Base-by-base conservation (phyloP, 2,888 invertebrate species). In the Busseola fusca region DNA sequence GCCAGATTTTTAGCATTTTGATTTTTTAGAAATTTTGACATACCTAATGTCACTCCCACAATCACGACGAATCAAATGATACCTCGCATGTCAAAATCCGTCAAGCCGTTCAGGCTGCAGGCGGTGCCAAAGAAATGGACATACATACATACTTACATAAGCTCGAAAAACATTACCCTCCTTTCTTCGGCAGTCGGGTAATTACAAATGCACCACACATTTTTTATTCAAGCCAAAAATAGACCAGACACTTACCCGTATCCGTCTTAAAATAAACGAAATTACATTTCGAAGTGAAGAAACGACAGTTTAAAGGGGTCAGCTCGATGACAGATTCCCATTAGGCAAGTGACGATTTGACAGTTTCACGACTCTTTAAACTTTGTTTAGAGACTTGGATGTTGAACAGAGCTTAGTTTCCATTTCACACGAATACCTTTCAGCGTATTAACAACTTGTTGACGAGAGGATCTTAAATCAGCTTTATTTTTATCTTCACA, bases 281-380 rank as follows among this genome's bases (percentile, higher is more conserved):
- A 86, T 88, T 84, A 88, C 85, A 85, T 87, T 80, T 88, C 78
- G 86, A 88, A 88, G 91, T 86, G 91, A 90, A 93, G 94, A 94
- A 94, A 92, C 88, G 91, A 87, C 89, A 90, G 91, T 93, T 93
- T 92, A 92, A 93, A 93, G 92, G 92, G 92, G 91, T 92, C 91
- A 91, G 75, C 83, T 78, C 88, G 94, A 91, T 91, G 95, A 95
- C 93, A 92, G 91, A 93, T 89, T 88, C 91, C 93, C 92, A 95
- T 95, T 95, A 95, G 89, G 84, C 86, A 87, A 87, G 93, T 94
- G 94, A 93, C 91, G 93, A 94, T 90, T 89, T 91, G 93, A 94
- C 92, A 91, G 90, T 88, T 90, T 89, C 89, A 89, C 89, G 88
- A 91, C 87, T 87, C 84, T 86, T 90, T 90, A 85, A 87, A 87